Conservation (phyloP, 1,140 invertebrate species). For the Megathymus violae region DNA sequence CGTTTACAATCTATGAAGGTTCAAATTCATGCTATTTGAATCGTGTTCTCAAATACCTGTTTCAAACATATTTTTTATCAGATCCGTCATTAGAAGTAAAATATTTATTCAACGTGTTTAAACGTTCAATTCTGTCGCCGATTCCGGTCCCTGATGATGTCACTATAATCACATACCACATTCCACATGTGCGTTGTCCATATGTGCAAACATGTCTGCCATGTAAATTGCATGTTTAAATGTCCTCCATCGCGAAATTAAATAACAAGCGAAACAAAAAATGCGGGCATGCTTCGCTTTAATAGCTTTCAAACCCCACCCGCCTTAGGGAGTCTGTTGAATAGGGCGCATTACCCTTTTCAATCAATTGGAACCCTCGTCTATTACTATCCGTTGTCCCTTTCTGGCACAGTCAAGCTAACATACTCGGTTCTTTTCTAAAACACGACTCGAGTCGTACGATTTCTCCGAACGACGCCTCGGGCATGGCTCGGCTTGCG, state of each 20-base stretch:
- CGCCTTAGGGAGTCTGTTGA: slow-evolving; percentile 51
- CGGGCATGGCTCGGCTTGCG: slow-evolving; percentile 56
- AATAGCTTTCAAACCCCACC: slow-evolving; percentile 59
- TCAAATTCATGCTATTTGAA: too few species aligned
- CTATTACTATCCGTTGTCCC: slow-evolving; percentile 54
- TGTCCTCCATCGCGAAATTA: slow-evolving; percentile 77
- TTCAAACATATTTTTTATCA: too few species aligned
- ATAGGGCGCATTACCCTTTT: slow-evolving; percentile 69
- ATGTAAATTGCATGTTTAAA: slow-evolving; percentile 76
- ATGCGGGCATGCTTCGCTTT: slow-evolving; percentile 54
- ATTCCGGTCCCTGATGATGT: slow-evolving; percentile 21
- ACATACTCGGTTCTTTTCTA: slow-evolving; percentile 48
- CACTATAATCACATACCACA: slow-evolving; percentile 2
- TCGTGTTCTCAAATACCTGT: too few species aligned
- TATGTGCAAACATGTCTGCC: slow-evolving; percentile 56
- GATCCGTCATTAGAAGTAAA: too few species aligned
- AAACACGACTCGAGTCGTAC: slow-evolving; percentile 53
- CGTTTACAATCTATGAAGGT: too few species aligned
- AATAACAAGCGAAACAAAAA: slow-evolving; percentile 77
- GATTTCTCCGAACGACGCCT: slow-evolving; percentile 53
- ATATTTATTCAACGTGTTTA: too few species aligned
- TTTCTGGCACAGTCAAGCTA: slow-evolving; percentile 36
- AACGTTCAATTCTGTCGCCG: neutral
- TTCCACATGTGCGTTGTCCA: slow-evolving; percentile 27
- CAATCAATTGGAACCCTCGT: slow-evolving; percentile 71